Evolutionary conservation across 1,140 invertebrate species (phyloP), one percentile per base, ranked within the genome.

Genomic region (Acromyrmex echinatior): DNA sequence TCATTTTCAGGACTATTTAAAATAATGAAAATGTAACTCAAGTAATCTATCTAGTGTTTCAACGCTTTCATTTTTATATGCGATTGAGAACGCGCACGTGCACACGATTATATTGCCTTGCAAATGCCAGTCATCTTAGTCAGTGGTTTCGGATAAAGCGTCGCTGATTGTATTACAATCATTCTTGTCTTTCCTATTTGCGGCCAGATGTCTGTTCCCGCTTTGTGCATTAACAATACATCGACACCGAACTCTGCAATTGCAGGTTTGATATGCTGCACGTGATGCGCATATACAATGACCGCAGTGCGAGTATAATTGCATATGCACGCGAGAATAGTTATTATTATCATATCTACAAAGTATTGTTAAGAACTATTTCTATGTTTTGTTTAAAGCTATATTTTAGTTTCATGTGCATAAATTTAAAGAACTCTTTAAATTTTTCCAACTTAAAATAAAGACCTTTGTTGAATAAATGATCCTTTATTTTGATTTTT

Each of bases 131-230:
- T 93, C 68, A 89, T 92, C 1, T 88, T 87, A 4, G 35, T 93
- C 21, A 92, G 88, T 58, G 85, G 87, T 51, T 91, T 93, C 58
- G 91, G 91, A 3, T 91, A 92, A 12, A 90, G 68, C 12, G 90
- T 87, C 14, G 78, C 86, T 0, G 92, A 93, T 60, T 93, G 92
- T 66, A 86, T 45, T 45, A 45, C 39, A 9, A 45, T 95, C 7
- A 93, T 90, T 25, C 86, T 94, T 18, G 91, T 93, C 0, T 94
- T 92, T 86, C 94, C 94, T 70, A 68, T 93, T 60, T 94, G 92
- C 71, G 92, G 94, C 5, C 92, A 93, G 86, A 90, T 94, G 88
- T 91, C 93, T 7, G 88, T 93, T 2, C 88, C 94, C 3, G 86
- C 92, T 25, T 2, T 86, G 18, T 90, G 92, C 56, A 93, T 94